Evolutionary conservation across 2,797 vertebrate species (phyloP).

Genomic region (Hapalemur alaotrensis): DNA sequence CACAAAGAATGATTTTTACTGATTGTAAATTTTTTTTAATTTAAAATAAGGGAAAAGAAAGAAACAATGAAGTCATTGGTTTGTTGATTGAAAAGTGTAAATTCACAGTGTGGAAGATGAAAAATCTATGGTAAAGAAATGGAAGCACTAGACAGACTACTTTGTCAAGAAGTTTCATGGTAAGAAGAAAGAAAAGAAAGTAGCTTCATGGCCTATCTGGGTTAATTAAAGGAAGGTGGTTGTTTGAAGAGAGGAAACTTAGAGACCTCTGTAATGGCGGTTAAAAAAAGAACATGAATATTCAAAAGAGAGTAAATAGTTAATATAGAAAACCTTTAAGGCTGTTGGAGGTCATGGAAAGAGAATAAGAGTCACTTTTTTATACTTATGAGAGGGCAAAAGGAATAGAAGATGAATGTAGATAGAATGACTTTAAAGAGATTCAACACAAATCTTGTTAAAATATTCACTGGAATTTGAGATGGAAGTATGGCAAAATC

Average conservation of each 20-base stretch:
- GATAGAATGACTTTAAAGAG: neutral
- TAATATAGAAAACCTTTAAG: neutral
- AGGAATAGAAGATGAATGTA: neutral
- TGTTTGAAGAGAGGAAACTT: neutral
- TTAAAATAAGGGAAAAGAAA: neutral
- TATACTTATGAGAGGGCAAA: neutral
- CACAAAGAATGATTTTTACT: neutral
- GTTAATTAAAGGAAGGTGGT: neutral
- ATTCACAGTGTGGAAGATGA: neutral
- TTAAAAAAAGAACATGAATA: conserved; percentile 29
- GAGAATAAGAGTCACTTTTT: neutral
- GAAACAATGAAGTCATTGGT: neutral
- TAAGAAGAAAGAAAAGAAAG: neutral
- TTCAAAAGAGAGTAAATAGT: conserved; percentile 33
- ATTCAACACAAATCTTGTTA: neutral
- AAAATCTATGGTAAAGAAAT: neutral
- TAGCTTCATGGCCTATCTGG: neutral
- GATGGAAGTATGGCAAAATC: neutral
- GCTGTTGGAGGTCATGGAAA: neutral
- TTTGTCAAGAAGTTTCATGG: neutral
- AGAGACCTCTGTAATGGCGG: neutral
- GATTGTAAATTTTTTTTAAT: neutral
- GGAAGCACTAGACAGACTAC: neutral
- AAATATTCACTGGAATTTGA: neutral
- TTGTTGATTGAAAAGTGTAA: neutral